These are phyloP conservation scores for Notodonta ziczac DNA, from an alignment of 2,888 invertebrate species.

Conservation along the genomic window DNA sequence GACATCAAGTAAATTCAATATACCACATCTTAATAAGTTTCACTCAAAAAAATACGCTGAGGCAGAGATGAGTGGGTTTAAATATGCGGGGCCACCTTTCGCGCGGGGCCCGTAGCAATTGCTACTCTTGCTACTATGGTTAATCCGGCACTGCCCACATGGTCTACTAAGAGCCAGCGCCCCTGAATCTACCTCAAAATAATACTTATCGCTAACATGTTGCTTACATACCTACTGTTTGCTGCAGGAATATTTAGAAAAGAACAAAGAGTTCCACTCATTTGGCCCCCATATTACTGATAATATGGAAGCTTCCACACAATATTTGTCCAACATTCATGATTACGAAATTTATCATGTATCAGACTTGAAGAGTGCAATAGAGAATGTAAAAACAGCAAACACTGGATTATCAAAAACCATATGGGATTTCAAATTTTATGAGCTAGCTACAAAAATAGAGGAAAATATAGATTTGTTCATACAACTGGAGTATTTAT, in stretches of 20 bases:
- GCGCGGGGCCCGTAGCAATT: too few species aligned
- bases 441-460: not conserved
- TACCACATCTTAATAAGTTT: too few species aligned
- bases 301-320: not conserved
- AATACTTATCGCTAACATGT: too few species aligned
- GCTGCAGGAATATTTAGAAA: conserved; percentile 4
- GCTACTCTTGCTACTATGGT: too few species aligned
- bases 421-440: not conserved
- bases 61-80: too few species aligned
- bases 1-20: too few species aligned
- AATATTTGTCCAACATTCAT: not conserved
- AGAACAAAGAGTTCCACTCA: not conserved
- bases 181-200: too few species aligned
- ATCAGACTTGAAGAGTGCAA: not conserved
- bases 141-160: too few species aligned
- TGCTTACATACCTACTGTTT: not conserved
- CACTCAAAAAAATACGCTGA: too few species aligned
- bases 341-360: not conserved
- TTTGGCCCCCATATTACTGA: not conserved
- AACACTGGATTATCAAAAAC: not conserved
- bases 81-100: too few species aligned
- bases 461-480: conserved; percentile 18
- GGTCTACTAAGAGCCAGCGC: too few species aligned
- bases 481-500: conserved; percentile 28
- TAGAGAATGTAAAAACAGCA: not conserved